A percentile compares a stretch with the other conserved stretches of the same genome.
phyloP scores from a whole-genome alignment of 2,888 invertebrate genomes.

The Empis livida region DNA sequence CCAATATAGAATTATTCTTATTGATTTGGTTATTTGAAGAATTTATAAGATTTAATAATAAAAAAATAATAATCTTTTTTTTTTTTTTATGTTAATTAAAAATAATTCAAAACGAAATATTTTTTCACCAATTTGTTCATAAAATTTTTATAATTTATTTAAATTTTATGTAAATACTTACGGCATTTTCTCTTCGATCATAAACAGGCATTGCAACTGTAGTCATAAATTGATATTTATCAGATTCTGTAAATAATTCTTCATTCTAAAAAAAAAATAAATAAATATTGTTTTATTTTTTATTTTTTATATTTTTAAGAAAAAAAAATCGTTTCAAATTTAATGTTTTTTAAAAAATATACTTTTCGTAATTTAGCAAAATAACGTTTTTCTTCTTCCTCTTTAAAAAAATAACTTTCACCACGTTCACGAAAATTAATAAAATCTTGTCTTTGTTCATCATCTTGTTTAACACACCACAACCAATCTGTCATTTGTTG shows the following conservation, averaged over 20 bases:
- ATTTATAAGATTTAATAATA: too few species aligned
- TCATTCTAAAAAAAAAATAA: background rate
- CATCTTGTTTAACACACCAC: slow-evolving; percentile 74
- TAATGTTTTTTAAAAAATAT: background rate
- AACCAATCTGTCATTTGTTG: slow-evolving; percentile 83
- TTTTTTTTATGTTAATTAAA: too few species aligned
- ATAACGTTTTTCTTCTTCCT: slow-evolving; percentile 44
- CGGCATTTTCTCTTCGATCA: slow-evolving; percentile 73
- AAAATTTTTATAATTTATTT: too few species aligned
- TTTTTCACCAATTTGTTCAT: background rate
- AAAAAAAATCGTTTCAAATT: background rate
- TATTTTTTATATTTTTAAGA: too few species aligned
- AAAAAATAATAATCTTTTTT: too few species aligned
- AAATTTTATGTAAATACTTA: slow-evolving; percentile 37
- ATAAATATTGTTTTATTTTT: background rate
- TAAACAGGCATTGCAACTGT: slow-evolving; percentile 90
- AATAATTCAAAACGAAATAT: too few species aligned
- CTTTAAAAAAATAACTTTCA: slow-evolving; percentile 44
- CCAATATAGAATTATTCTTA: too few species aligned
- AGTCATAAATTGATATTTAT: slow-evolving; percentile 69
- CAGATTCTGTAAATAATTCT: slow-evolving; percentile 32
- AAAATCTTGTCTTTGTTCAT: slow-evolving; percentile 64
- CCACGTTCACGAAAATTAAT: slow-evolving; percentile 43
- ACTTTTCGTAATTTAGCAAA: slow-evolving; percentile 21
- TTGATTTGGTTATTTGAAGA: too few species aligned